Conservation (phyloP, 2,797 vertebrate genomes). For the Tadarida brasiliensis region DNA sequence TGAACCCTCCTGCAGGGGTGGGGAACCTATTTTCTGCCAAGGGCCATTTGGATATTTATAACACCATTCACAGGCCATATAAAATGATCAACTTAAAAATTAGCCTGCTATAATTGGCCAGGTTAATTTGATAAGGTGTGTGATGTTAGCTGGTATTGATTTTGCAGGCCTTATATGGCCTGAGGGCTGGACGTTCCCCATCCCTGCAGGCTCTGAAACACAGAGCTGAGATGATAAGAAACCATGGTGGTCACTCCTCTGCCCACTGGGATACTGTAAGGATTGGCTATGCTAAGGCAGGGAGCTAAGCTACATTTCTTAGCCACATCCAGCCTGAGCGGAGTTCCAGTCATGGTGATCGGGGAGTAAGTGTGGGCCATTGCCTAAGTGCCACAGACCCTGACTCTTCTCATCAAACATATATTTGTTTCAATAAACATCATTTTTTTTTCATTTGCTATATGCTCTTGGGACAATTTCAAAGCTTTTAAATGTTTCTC, state of each 20-base stretch:
- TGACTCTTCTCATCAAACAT: background rate
- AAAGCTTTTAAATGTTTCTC: background rate
- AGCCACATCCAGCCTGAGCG: too few relatives aligned
- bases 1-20: too few relatives aligned
- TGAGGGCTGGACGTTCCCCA: too few relatives aligned
- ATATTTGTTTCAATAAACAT: background rate
- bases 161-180: too few relatives aligned
- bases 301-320: background rate
- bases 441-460: background rate
- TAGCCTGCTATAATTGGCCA: too few relatives aligned
- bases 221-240: background rate
- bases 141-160: too few relatives aligned
- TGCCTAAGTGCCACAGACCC: background rate
- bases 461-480: background rate
- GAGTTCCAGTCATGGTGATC: background rate
- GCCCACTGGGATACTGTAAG: background rate
- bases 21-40: too few relatives aligned
- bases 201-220: background rate
- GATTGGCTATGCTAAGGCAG: background rate
- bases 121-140: too few relatives aligned
- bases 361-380: fast-evolving
- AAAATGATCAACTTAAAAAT: too few relatives aligned
- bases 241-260: background rate
- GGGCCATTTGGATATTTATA: too few relatives aligned
- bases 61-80: too few relatives aligned